phyloP scores from a whole-genome alignment of 2,797 vertebrate species.

The Morus bassanus region DNA sequence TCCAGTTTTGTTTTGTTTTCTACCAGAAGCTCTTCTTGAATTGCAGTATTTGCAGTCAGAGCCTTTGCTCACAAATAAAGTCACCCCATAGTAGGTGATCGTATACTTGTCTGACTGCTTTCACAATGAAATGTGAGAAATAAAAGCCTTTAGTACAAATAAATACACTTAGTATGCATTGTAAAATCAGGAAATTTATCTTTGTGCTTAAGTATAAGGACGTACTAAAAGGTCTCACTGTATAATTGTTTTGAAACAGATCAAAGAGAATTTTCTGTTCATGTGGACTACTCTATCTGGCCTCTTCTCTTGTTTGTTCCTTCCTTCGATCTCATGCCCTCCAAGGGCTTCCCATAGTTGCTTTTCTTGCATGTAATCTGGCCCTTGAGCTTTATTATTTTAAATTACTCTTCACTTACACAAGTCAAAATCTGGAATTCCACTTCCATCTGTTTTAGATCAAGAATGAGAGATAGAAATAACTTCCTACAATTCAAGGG shows the following conservation, averaged over 20 bases:
- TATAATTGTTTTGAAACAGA: neutral
- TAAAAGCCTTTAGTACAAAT: neutral
- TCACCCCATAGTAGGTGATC: fast-evolving
- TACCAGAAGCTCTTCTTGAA: neutral
- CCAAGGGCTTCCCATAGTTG: neutral
- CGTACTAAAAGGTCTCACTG: neutral
- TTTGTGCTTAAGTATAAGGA: neutral
- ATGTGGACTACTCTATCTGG: neutral
- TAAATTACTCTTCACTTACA: slow-evolving; percentile 39
- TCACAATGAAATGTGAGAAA: neutral
- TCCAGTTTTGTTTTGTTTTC: neutral
- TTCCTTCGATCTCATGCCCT: neutral
- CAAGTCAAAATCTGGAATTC: slow-evolving; percentile 38
- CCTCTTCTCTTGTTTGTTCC: neutral
- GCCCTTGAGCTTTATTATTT: slow-evolving; percentile 41
- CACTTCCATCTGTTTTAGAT: slow-evolving; percentile 45
- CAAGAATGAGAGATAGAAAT: slow-evolving; percentile 3
- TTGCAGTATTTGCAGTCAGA: neutral
- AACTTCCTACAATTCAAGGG: neutral
- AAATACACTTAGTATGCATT: neutral
- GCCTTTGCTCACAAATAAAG: neutral
- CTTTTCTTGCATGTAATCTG: slow-evolving; percentile 20
- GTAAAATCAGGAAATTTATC: neutral
- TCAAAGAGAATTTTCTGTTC: neutral
- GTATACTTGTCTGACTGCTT: neutral